phyloP scores from a whole-genome alignment of 2,797 vertebrate genomes.

The Neosilurus hyrtlii region DNA sequence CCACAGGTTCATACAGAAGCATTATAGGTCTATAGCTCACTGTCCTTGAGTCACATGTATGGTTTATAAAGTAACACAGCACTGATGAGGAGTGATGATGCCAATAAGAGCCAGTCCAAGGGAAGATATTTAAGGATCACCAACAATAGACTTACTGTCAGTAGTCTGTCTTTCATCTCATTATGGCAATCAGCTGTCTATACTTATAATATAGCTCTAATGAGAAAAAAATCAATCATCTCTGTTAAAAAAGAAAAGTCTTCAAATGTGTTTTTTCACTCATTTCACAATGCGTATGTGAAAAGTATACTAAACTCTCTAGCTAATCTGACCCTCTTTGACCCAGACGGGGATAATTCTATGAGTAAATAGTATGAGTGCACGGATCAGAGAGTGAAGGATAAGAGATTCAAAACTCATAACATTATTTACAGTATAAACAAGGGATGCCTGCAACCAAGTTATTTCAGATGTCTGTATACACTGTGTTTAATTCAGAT shows the following conservation, averaged over 20 bases:
- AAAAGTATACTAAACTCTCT: background rate
- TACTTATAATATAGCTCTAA: background rate
- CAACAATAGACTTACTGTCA: slow-evolving; percentile 9
- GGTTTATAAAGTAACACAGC: slow-evolving; percentile 19
- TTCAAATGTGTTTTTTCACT: background rate
- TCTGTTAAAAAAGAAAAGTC: background rate
- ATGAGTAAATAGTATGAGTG: background rate
- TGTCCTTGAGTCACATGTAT: slow-evolving; percentile 32
- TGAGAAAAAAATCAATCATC: background rate
- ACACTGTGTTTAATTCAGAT: background rate
- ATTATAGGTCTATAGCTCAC: slow-evolving; percentile 12
- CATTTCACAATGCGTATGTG: background rate
- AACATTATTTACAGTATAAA: background rate
- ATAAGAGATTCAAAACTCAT: background rate
- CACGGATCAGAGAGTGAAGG: background rate
- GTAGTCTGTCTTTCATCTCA: background rate
- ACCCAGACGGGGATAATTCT: background rate
- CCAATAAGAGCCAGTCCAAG: slow-evolving; percentile 12
- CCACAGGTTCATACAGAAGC: slow-evolving; percentile 10
- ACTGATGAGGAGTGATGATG: slow-evolving; percentile 34
- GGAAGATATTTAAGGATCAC: slow-evolving; percentile 3
- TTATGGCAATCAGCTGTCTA: slow-evolving; percentile 3
- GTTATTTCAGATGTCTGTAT: background rate
- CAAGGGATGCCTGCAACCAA: background rate
- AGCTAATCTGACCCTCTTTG: background rate